Conservation (phyloP, 2,113 vertebrate species). For the Callocephalon fimbriatum region DNA sequence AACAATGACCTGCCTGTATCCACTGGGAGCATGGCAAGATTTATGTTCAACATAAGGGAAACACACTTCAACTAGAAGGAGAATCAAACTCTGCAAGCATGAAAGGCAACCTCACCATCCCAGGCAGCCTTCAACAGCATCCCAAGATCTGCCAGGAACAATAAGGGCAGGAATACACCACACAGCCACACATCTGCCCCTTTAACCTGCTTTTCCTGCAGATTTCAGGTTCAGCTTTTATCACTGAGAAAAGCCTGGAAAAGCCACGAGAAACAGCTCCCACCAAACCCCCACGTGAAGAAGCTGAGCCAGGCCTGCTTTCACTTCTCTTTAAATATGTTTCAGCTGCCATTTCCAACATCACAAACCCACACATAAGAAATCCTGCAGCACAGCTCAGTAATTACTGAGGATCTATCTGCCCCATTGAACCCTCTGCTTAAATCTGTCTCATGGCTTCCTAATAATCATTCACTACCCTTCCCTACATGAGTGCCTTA, state of each 20-base stretch:
- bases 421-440: not conserved
- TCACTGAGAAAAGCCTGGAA: not conserved
- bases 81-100: not conserved
- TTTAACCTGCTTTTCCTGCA: not conserved
- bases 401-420: not conserved
- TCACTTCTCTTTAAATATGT: not conserved
- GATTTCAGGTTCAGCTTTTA: not conserved
- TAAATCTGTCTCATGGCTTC: not conserved
- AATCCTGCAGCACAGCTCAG: not conserved
- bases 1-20: not conserved
- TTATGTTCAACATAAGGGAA: not conserved
- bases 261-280: not conserved
- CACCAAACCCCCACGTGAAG: not conserved
- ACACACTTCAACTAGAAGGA: not conserved
- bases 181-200: not conserved
- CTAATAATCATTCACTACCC: not conserved
- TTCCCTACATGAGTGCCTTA: fast-evolving
- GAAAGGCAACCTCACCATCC: not conserved
- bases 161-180: not conserved
- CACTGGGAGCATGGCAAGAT: not conserved
- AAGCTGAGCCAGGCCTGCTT: not conserved
- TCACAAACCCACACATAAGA: not conserved
- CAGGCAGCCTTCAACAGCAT: fast-evolving
- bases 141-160: not conserved
- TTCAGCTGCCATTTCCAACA: not conserved